These are phyloP conservation scores for Nyctibius bracteatus DNA, from an alignment of 2,113 vertebrate genomes.

Conservation along the genomic window DNA sequence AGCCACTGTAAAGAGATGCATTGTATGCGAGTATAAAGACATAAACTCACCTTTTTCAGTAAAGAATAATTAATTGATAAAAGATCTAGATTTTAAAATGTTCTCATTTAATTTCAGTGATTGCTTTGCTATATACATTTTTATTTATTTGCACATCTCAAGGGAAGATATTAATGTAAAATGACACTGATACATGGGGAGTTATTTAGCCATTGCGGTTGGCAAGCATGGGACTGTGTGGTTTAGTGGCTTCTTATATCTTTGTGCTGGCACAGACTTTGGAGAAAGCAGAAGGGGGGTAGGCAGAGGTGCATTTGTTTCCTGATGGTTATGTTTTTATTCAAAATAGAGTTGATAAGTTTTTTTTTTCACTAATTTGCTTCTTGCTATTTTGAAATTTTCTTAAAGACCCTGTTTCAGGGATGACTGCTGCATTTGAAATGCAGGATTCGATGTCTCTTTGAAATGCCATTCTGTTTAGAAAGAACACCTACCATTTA, in stretches of 20 bases:
- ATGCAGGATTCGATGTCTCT: conserved; percentile 55
- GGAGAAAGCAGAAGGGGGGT: neutral
- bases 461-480: conserved; percentile 62
- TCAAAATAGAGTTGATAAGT: neutral
- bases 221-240: neutral
- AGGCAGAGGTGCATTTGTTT: neutral
- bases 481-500: conserved; percentile 74
- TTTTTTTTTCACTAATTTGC: conserved; percentile 36
- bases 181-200: neutral
- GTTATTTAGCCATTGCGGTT: neutral
- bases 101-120: neutral
- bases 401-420: conserved; percentile 41
- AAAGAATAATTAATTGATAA: neutral
- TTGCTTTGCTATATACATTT: neutral
- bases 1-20: neutral
- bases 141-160: neutral
- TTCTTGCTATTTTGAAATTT: conserved; percentile 40
- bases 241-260: conserved; percentile 36
- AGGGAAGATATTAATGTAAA: neutral
- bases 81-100: neutral
- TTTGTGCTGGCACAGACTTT: conserved; percentile 2
- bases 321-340: conserved; percentile 36
- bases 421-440: conserved; percentile 56
- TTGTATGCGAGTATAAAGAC: neutral
- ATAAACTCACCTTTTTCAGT: neutral